phyloP scores from a whole-genome alignment of 2,888 invertebrate species.

The Spodoptera picta region DNA sequence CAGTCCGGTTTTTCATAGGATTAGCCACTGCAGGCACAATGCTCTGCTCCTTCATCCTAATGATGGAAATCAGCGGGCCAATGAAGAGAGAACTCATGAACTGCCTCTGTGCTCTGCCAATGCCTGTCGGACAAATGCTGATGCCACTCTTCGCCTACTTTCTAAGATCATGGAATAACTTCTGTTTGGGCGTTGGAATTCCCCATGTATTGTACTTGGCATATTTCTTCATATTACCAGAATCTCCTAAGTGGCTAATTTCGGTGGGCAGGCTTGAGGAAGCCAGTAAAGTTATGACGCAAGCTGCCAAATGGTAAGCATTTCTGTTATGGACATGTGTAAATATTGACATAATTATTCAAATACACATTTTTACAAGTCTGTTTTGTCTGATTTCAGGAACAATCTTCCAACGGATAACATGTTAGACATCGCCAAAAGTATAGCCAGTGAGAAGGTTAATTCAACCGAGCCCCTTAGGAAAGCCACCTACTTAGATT shows the following conservation, averaged over 20 bases:
- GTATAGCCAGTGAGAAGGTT: constrained; percentile 78
- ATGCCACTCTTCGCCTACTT: constrained; percentile 89
- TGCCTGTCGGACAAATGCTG: constrained; percentile 89
- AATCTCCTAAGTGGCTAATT: constrained; percentile 93
- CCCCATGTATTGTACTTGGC: constrained; percentile 87
- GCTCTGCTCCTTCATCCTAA: constrained; percentile 90
- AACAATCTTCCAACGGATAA: constrained; percentile 79
- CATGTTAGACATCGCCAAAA: constrained; percentile 65
- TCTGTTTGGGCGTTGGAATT: constrained; percentile 89
- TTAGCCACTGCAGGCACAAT: constrained; percentile 92
- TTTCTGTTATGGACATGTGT: background rate
- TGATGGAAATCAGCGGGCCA: constrained; percentile 89
- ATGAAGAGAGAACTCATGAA: constrained; percentile 80
- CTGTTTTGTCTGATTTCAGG: constrained; percentile 56
- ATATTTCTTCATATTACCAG: constrained; percentile 91
- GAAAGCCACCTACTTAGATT: constrained; percentile 88
- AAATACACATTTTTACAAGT: too few species aligned
- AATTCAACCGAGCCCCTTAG: constrained; percentile 39
- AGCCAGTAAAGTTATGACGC: constrained; percentile 89
- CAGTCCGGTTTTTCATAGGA: constrained; percentile 90
- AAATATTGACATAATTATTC: too few species aligned
- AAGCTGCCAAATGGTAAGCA: constrained; percentile 85
- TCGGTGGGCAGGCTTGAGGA: constrained; percentile 90
- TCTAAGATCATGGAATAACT: constrained; percentile 89
- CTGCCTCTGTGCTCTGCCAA: constrained; percentile 89